A percentile compares a stretch with the other conserved stretches of the same genome.
Conservation (phyloP, 2,113 vertebrate species). For the Camelus dromedarius region DNA sequence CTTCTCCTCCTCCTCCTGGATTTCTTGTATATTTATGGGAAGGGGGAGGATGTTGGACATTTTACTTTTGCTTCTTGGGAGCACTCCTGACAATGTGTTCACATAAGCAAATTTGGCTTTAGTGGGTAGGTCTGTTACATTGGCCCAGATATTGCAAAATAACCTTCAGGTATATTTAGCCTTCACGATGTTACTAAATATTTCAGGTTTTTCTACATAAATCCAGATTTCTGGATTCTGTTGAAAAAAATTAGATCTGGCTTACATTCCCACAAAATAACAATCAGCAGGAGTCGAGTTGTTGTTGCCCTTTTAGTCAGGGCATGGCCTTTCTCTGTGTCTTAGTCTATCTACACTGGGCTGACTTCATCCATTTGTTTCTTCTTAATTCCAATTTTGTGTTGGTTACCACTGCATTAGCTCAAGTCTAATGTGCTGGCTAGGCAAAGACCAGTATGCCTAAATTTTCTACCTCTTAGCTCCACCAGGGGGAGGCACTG, state of each 20-base stretch:
- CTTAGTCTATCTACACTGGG: neutral
- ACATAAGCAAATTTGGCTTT: neutral
- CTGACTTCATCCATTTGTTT: neutral
- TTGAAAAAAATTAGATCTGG: neutral
- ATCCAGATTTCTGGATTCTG: conserved; percentile 26
- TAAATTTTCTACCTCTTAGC: neutral
- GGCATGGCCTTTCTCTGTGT: neutral
- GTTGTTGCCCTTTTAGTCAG: neutral
- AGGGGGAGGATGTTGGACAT: neutral
- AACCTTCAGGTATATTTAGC: conserved; percentile 30
- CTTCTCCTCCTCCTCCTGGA: conserved; percentile 29
- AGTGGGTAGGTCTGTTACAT: conserved; percentile 2
- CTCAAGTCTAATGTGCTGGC: neutral
- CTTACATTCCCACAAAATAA: neutral
- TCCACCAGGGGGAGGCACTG: conserved; percentile 54
- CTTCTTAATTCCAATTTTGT: conserved; percentile 8
- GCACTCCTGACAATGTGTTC: neutral
- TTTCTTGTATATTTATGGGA: conserved; percentile 34
- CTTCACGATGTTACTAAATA: neutral
- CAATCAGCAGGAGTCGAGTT: neutral
- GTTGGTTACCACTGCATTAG: neutral
- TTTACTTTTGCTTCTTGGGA: neutral
- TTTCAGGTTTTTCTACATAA: neutral
- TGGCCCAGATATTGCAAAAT: neutral
- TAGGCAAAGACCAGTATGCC: neutral